Percentiles rank a stretch among this genome's conserved stretches.
These are phyloP conservation scores for Chironomus tepperi DNA, from an alignment of 1,140 invertebrate genomes.

Conservation along the genomic window DNA sequence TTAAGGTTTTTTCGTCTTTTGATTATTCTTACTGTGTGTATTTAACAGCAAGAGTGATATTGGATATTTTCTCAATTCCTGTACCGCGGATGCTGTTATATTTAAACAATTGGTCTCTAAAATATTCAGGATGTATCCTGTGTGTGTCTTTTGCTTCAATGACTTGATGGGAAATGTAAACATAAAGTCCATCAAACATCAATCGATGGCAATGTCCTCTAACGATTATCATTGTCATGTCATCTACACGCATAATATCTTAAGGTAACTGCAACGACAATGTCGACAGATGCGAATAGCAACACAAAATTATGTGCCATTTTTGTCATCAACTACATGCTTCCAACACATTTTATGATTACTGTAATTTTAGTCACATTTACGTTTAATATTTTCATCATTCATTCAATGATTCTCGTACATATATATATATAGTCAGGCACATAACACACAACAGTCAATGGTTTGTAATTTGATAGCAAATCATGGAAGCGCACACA, in stretches of 20 bases:
- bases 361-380: slow-evolving; percentile 7
- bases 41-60: too few species aligned
- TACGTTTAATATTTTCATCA: neutral
- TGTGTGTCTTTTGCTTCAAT: neutral
- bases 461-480: slow-evolving; percentile 10
- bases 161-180: slow-evolving; percentile 1
- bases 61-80: too few species aligned
- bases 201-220: neutral
- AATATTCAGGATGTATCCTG: neutral
- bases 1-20: neutral
- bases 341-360: neutral
- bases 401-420: neutral
- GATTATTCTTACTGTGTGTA: too few species aligned
- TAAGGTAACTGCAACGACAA: neutral
- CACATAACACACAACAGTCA: neutral
- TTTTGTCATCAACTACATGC: neutral
- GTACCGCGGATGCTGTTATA: neutral
- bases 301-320: neutral
- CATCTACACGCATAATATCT: neutral
- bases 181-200: neutral
- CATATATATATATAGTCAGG: too few species aligned
- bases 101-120: neutral
- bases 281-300: slow-evolving; percentile 5
- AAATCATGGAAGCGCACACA: slow-evolving; percentile 1
- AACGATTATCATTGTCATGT: neutral